Base-by-base conservation (phyloP, 2,888 invertebrate genomes). In the Epistrophe eligans region DNA sequence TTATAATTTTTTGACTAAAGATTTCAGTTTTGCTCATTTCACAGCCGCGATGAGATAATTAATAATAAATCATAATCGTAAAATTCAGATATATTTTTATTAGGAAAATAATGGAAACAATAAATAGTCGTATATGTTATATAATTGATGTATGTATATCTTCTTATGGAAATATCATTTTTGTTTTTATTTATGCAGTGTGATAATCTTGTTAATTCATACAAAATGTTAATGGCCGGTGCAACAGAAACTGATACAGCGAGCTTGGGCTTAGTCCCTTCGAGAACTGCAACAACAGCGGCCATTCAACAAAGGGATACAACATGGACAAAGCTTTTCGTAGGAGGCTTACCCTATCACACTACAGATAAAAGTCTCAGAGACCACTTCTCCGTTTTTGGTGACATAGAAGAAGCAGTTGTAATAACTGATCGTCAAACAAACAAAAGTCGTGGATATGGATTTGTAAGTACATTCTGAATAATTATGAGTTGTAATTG, bases 401-500 rank as follows among this genome's bases (percentile, higher is more conserved):
- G 99, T 13, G 98, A 99, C 91, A 99, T 99, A 91, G 99, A 99
- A 92, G 99, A 99, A 92, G 99, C 99, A 10, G 99, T 99, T 85
- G 99, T 99, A 90, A 99, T 99, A 93, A 99, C 99, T 19, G 99
- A 99, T 93, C 95, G 99, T 91, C 98, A 98, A 93, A 99, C 99
- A 73, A 98, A 98, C 92, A 99, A 99, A 94, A 98, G 98, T 94
- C 95, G 98, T 91, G 99, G 99, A 93, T 99, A 99, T 94, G 99
- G 99, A 94, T 99, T 99, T 94, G 99, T 99, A 95, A 98, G 98
- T 96, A 90, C 45, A 35, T 32, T 32, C 7, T 35, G 9, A 35
- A 35, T 35, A 35, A 32, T 32, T 6, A 6, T 32, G 5, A 32
- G 4, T 4, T 32, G 32, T 32, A 4, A 32, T 32, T 32, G 32